Base-by-base conservation (phyloP, 2,888 invertebrate species). In the Cantharis nigra region DNA sequence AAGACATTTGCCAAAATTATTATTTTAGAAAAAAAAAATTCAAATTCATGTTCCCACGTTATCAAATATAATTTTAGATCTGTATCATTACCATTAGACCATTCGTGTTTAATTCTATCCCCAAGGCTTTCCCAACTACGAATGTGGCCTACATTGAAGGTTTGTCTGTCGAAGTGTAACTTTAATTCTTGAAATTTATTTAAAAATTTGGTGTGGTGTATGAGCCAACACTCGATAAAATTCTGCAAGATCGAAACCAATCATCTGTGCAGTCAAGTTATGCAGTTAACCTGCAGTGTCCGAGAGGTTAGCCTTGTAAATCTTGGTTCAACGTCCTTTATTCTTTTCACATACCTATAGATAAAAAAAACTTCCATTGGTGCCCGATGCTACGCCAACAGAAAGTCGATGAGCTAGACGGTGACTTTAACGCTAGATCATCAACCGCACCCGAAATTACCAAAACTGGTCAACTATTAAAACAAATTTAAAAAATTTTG, bases 301-400 rank as follows among this genome's bases (percentile, higher is more conserved):
- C 69, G 67, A 71, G 23, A 77, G 18, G 74, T 74, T 78, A 73
- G 76, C 78, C 78, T 78, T 78, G 76, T 78, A 71, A 26, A 69
- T 70, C 63, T 26, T 69, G 63, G 78, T 74, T 78, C 78, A 76
- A 76, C 71, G 78, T 63, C 74, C 78, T 73, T 77, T 78, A 63
- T 14, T 72, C 71, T 78, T 78, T 74, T 76, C 76, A 74, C 70
- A 74, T 70, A 30, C 20, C 70, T 69, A 49, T 64, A 69, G 23
- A 30, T 71, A 69, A 74, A 67, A n/a, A 26, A 67, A 26, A 71
- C 74, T 71, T 78, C 78, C 76, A 63, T 63, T 76, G 76, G 78
- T 78, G 63, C 70, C 74, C 71, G 23, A 26, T 67, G 67, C 49
- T 70, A 49, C 23, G 71, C 23, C 10, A 67, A 62, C 75, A 69